Evolutionary conservation across 2,797 vertebrate genomes (phyloP), one percentile per base, ranked within the genome.

Genomic region (Alfaro cultratus): DNA sequence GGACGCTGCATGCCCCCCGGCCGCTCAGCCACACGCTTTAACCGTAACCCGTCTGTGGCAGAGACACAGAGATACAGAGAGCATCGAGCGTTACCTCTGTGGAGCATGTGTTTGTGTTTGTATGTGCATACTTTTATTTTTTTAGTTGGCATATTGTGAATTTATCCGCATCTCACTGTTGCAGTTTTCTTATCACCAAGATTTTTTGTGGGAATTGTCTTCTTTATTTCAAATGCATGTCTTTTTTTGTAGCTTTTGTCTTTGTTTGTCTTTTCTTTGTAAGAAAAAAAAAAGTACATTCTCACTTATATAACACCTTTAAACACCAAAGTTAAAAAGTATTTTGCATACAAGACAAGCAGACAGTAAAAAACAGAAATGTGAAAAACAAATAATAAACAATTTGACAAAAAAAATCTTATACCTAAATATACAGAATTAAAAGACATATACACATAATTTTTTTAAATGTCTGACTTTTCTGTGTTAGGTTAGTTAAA

Each of bases 1-100:
- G 97, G 86, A 85, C 74, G 64, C 83, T 91, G 93, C 94, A 93
- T 94, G 94, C 83, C 88, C 86, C 88, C 85, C 68, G 51, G 82
- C 84, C 51, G 68, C 85, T 87, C 82, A 57, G 89, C 90, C 90
- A 76, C 89, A 90, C 84, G 39, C 57, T 83, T 94, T 93, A 90
- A 31, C 89, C 88, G 51, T 85, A 87, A 83, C 76, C 83, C 43
- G 29, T 81, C 84, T 87, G 45, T 86, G 75, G 91, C 70, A 77
- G 88, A 57, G 81, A 78, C 76, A 82, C 73, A 77, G 88, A 53
- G 81, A 78, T 77, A 82, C 73, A 87, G 83, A 87, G 84, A 78
- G 84, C 79, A 41, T 81, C 29, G 9, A 64, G 78, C 47, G 70
- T 60, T 45, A 71, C 73, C 73, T 77, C 57, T 92, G 83, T 85